Evolutionary conservation across 1,140 invertebrate genomes (phyloP), one percentile per base, ranked within the genome.

Genomic region (Ceratina calcarata): DNA sequence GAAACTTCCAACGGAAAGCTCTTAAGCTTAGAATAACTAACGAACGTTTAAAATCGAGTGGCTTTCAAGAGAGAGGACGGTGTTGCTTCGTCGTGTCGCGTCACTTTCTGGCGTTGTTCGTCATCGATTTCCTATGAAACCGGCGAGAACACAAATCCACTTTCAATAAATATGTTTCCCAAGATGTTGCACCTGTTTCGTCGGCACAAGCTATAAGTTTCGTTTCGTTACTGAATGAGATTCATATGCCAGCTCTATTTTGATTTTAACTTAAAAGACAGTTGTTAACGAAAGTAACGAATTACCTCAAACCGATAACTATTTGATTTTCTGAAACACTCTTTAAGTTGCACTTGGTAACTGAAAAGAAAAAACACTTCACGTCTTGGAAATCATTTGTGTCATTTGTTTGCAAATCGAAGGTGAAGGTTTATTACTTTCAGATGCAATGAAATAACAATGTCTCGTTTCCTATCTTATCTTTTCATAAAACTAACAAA

Each of bases 11-110:
- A 20, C 53, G 60, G 81, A 45, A n/a, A 70, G 81, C 68, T 75
- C 57, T 85, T 71, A 80, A 83, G 49, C 71, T 76, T 64, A 66
- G 81, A 83, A 83, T 76, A 80, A 57, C 77, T 83, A 77, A 75
- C 72, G 70, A 83, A 80, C 76, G 67, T 64, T 67, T 68, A 60
- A 70, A 20, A 62, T 64, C 69, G 69, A 60, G 27, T 71, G 57
- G n/a, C 32, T 22, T 60, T 32, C 10, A 12, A n/a, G 18, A 8
- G 68, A 58, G 27, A 45, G 68, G 58, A 58, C 58, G 12, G 24
- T 58, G 24, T 18, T 45, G 37, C 37, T 45, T 32, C 27, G 27
- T n/a, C 18, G 53, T 13, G 18, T 70, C 16, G 69, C 7, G 3
- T 45, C 37, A 10, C 37, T 45, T 45, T 10, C 37, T 16, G 15